phyloP scores from a whole-genome alignment of 2,888 invertebrate species.

The Ectobius pallidus region DNA sequence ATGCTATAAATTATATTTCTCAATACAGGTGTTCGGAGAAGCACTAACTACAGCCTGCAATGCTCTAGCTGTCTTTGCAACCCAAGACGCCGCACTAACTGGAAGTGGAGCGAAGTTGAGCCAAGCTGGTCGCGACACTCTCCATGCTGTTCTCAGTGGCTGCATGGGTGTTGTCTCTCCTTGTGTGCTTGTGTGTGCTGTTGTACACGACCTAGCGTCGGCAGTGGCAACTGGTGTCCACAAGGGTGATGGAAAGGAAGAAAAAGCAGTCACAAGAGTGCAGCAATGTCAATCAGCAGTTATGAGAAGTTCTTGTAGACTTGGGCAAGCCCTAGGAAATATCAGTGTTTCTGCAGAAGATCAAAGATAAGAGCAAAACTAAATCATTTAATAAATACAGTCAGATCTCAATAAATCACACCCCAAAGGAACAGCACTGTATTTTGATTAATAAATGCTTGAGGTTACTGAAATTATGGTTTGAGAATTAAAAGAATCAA shows the following conservation, averaged over 20 bases:
- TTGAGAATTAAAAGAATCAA: too few species aligned
- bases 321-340: conserved; percentile 31
- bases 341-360: not conserved
- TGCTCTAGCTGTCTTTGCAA: conserved; percentile 51
- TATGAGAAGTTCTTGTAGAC: conserved; percentile 26
- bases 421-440: too few species aligned
- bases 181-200: conserved; percentile 51
- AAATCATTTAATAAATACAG: too few species aligned
- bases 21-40: conserved; percentile 50
- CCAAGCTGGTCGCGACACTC: conserved; percentile 48
- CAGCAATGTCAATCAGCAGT: conserved; percentile 42
- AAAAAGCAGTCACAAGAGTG: conserved; percentile 25
- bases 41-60: conserved; percentile 50
- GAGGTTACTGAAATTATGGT: too few species aligned
- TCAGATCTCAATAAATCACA: too few species aligned
- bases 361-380: not conserved
- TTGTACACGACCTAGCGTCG: conserved; percentile 46
- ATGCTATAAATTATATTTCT: too few species aligned
- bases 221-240: not conserved
- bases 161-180: conserved; percentile 52
- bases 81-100: conserved; percentile 50
- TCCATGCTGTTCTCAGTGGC: conserved; percentile 50
- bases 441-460: too few species aligned
- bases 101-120: conserved; percentile 50
- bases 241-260: conserved; percentile 10